Evolutionary conservation across 2,113 vertebrate species (phyloP).

Genomic region (Plecturocebus donacophilus): DNA sequence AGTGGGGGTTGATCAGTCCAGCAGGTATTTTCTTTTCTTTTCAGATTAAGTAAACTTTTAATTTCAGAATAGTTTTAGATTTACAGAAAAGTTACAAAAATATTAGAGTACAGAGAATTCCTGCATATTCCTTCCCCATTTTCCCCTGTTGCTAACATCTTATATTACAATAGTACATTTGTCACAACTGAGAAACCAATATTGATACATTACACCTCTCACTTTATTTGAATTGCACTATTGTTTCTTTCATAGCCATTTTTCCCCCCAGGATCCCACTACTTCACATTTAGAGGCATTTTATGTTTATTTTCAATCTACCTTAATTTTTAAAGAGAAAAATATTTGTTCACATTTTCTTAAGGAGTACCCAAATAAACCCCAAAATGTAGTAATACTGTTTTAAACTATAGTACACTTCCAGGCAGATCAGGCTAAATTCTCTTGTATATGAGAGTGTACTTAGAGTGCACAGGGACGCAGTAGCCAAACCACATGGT

Average conservation of each 20-base stretch:
- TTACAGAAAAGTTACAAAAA: background rate
- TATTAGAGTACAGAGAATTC: background rate
- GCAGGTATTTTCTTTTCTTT: background rate
- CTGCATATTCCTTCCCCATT: background rate
- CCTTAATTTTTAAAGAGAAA: background rate
- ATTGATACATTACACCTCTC: background rate
- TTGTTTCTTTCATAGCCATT: background rate
- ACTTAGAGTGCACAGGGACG: no score
- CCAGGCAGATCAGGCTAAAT: background rate
- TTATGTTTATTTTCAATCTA: conserved; percentile 37
- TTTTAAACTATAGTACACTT: background rate
- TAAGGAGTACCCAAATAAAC: background rate
- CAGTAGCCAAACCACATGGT: background rate
- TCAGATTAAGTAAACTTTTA: background rate
- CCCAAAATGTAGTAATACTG: background rate
- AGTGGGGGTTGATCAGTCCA: background rate
- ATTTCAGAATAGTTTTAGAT: background rate
- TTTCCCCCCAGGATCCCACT: background rate
- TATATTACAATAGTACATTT: background rate
- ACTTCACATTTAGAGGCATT: background rate
- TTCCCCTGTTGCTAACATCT: background rate
- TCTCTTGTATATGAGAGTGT: background rate
- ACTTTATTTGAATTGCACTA: background rate
- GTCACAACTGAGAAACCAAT: background rate
- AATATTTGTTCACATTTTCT: background rate